These are phyloP conservation scores for Ammodramus savannarum DNA, from an alignment of 2,113 vertebrate genomes.

Conservation along the genomic window DNA sequence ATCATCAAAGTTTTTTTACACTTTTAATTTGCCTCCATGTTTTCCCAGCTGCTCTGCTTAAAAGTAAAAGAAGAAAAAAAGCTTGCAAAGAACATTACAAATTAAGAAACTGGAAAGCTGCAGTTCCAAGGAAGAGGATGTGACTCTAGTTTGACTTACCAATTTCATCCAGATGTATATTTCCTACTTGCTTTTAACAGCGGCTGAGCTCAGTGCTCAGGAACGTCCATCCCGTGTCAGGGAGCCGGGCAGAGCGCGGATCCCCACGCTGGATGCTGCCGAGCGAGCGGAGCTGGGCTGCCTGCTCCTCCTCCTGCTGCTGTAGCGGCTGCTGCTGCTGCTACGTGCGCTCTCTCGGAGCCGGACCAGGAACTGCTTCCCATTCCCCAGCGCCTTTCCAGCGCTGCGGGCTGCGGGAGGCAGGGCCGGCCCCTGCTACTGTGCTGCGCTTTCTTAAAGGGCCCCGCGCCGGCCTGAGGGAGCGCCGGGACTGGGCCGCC, in stretches of 20 bases:
- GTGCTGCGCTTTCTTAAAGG: slow-evolving; percentile 70
- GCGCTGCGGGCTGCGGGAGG: slow-evolving; percentile 18
- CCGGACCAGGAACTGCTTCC: slow-evolving; percentile 16
- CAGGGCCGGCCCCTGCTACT: slow-evolving; percentile 30
- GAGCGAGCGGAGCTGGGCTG: background rate
- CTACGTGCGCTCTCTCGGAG: background rate
- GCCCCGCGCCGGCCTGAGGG: background rate
- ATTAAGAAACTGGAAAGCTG: background rate
- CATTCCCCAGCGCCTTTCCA: slow-evolving; percentile 11
- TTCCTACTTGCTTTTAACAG: slow-evolving; percentile 54
- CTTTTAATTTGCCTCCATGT: slow-evolving; percentile 20
- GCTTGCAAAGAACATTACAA: background rate
- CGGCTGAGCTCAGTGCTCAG: slow-evolving; percentile 62
- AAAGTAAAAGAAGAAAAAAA: background rate
- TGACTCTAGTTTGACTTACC: slow-evolving; percentile 51
- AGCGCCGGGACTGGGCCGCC: background rate
- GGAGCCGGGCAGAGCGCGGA: background rate
- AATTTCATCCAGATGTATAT: slow-evolving; percentile 32
- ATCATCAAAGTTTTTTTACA: background rate
- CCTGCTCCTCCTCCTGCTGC: accelerated
- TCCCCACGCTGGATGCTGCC: slow-evolving; percentile 1
- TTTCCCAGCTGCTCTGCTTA: slow-evolving; percentile 10
- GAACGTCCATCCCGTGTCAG: slow-evolving; percentile 24
- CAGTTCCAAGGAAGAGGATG: background rate
- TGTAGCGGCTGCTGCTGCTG: background rate